phyloP scores from a whole-genome alignment of 37 sponge, comb jelly and placozoan genomes.

The Chondrosia reniformis region DNA sequence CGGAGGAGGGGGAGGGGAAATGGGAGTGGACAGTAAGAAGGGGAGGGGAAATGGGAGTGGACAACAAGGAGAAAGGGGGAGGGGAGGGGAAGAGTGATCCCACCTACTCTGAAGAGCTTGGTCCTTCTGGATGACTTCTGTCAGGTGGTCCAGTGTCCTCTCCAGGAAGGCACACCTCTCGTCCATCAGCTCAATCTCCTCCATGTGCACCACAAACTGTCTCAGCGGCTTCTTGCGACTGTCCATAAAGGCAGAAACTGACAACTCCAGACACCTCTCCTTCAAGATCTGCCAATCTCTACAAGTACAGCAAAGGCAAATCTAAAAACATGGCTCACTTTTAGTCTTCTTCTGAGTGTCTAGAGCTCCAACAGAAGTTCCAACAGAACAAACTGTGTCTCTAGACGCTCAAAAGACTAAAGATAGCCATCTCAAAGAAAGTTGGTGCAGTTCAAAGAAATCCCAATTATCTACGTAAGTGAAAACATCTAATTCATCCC shows the following conservation, averaged over 20 bases:
- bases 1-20: too few species aligned
- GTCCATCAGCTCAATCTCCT: slow-evolving; percentile 19
- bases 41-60: too few species aligned
- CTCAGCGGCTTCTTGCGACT: slow-evolving; percentile 11
- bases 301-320: neutral
- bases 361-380: neutral
- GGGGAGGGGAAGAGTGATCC: neutral
- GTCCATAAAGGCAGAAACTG: slow-evolving; percentile 41
- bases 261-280: slow-evolving; percentile 41
- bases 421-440: too few species aligned
- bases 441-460: too few species aligned
- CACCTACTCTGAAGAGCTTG: slow-evolving; percentile 19
- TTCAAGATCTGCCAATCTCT: slow-evolving; percentile 22
- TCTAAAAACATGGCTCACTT: too few species aligned
- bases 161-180: slow-evolving; percentile 37
- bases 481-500: too few species aligned
- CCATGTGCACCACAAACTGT: slow-evolving; percentile 21
- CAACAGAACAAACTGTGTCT: neutral
- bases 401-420: too few species aligned
- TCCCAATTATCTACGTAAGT: too few species aligned
- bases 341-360: neutral
- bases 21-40: too few species aligned
- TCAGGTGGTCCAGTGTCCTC: slow-evolving; percentile 19
- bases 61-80: too few species aligned
- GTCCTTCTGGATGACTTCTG: slow-evolving; percentile 27